phyloP scores from a whole-genome alignment of 2,113 vertebrate species.

The Nycticorax nycticorax region DNA sequence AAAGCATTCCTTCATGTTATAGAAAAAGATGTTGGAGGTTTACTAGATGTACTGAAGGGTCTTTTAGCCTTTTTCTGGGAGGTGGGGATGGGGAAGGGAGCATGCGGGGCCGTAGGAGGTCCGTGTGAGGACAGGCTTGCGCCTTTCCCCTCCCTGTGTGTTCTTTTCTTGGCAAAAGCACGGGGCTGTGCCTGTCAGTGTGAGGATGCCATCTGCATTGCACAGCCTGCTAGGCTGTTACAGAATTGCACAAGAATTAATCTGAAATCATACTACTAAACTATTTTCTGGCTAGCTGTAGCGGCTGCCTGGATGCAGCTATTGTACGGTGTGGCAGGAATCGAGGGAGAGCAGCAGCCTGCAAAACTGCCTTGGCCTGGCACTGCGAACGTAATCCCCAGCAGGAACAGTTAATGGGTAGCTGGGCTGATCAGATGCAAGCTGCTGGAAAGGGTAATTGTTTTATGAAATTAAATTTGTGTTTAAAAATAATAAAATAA shows the following conservation, averaged over 20 bases:
- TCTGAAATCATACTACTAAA: background rate
- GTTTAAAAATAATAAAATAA: background rate
- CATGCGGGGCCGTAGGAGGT: accelerated
- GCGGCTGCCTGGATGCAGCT: background rate
- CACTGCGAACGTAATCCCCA: background rate
- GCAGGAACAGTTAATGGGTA: background rate
- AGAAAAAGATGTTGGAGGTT: background rate
- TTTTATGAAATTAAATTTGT: conserved; percentile 20
- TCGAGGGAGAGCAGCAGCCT: background rate
- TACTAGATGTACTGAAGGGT: background rate
- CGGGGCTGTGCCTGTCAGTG: background rate
- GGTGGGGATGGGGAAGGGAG: background rate
- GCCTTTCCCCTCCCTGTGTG: background rate
- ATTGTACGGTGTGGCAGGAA: accelerated
- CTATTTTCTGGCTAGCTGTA: background rate
- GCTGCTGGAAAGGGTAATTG: conserved; percentile 12
- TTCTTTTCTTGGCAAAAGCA: background rate
- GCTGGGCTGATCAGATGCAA: background rate
- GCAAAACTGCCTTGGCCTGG: background rate
- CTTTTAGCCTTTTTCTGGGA: background rate
- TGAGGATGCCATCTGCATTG: conserved; percentile 28
- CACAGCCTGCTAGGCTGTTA: background rate
- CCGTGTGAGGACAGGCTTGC: background rate
- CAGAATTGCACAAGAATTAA: background rate
- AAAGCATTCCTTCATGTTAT: background rate